phyloP scores from a whole-genome alignment of 2,888 invertebrate species.

The Eristalis pertinax region DNA sequence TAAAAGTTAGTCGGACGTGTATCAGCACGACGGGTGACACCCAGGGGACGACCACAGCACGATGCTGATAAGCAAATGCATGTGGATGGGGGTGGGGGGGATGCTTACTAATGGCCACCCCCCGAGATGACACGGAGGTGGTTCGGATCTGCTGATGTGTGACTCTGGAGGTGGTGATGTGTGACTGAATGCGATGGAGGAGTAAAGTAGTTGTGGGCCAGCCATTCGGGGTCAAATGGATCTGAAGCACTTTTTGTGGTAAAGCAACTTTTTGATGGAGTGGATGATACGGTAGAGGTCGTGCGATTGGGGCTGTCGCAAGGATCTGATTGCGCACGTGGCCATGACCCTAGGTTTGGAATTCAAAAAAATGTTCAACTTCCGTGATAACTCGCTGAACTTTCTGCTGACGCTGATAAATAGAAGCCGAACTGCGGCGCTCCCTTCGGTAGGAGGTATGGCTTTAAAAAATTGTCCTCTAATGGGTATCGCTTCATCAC shows the following conservation, averaged over 20 bases:
- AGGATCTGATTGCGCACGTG: background rate
- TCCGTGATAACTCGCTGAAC: too few species aligned
- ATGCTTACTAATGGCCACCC: background rate
- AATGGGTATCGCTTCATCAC: too few species aligned
- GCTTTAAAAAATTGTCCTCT: too few species aligned
- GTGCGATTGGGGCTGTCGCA: background rate
- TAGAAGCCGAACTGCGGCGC: too few species aligned
- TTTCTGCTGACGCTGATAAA: too few species aligned
- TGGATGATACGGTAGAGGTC: background rate
- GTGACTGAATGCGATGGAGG: background rate
- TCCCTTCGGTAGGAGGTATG: too few species aligned
- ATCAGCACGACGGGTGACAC: background rate
- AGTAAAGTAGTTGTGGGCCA: background rate
- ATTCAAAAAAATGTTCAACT: too few species aligned
- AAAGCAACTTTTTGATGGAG: background rate
- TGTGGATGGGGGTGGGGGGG: background rate
- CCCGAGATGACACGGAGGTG: background rate
- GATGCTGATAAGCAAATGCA: background rate
- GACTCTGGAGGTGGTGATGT: background rate
- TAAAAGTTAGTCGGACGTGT: slow-evolving; percentile 1
- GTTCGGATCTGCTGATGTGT: too few species aligned
- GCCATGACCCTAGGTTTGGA: background rate
- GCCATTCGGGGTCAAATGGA: background rate
- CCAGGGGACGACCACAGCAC: background rate
- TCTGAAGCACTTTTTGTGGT: background rate